phyloP scores from a whole-genome alignment of 2,888 invertebrate species.

The Tupiocoris notatus region DNA sequence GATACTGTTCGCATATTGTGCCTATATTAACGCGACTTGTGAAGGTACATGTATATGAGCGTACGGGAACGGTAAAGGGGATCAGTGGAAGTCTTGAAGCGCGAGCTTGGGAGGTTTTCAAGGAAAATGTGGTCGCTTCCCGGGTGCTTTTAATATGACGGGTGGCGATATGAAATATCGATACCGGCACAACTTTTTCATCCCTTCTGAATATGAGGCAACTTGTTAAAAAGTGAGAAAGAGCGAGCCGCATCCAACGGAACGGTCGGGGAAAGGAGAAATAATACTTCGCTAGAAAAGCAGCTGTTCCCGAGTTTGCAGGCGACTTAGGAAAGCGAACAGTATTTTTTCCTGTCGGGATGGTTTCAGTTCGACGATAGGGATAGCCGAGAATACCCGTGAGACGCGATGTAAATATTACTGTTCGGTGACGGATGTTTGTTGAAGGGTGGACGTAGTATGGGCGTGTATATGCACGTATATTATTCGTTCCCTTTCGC shows the following conservation, averaged over 20 bases:
- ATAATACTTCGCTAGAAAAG: not conserved
- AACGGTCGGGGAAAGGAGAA: not conserved
- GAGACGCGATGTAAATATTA: conserved; percentile 24
- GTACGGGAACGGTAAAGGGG: not conserved
- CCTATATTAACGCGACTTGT: conserved; percentile 35
- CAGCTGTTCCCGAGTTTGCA: not conserved
- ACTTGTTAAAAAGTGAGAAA: conserved; percentile 38
- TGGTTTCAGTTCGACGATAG: not conserved
- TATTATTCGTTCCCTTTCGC: not conserved
- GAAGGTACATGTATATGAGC: conserved; percentile 11
- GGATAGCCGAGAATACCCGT: conserved; percentile 10
- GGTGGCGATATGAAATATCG: conserved; percentile 39
- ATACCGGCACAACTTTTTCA: conserved; percentile 25
- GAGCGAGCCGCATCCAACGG: not conserved
- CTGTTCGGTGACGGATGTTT: conserved; percentile 23
- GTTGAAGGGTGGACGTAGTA: conserved; percentile 30
- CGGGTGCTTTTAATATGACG: conserved; percentile 34
- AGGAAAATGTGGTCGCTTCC: conserved; percentile 33
- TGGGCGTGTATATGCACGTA: not conserved
- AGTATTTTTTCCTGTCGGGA: conserved; percentile 5
- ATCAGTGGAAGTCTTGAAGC: not conserved
- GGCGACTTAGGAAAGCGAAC: not conserved
- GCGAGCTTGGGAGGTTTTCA: not conserved
- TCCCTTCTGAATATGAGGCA: conserved; percentile 27
- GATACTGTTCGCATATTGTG: conserved; percentile 33